Evolutionary conservation across 2,888 invertebrate genomes (phyloP).

Genomic region (Cantharis flavilabris): DNA sequence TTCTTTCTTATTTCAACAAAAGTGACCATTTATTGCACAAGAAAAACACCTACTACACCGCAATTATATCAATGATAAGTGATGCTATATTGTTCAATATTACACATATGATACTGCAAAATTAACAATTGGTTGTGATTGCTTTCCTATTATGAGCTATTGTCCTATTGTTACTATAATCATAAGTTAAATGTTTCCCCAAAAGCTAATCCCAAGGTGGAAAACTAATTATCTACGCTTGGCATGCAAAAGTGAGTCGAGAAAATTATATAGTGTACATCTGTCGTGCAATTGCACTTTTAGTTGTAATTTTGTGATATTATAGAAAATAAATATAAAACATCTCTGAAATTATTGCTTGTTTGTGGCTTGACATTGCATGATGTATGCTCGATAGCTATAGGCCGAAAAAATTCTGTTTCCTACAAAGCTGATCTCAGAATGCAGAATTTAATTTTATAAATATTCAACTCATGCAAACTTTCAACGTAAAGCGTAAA

Average conservation of each 20-base stretch:
- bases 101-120: neutral
- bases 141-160: neutral
- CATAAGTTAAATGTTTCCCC: neutral
- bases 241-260: neutral
- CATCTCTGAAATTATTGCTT: neutral
- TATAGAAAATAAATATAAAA: neutral
- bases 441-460: neutral
- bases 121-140: neutral
- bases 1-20: neutral
- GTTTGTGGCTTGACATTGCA: neutral
- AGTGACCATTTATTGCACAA: neutral
- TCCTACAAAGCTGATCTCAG: neutral
- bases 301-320: neutral
- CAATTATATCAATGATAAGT: neutral
- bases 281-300: neutral
- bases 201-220: neutral
- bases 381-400: neutral
- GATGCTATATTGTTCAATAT: neutral
- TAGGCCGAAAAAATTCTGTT: neutral
- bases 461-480: neutral
- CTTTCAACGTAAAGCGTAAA: too few species aligned
- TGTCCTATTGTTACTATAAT: neutral
- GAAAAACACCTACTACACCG: neutral
- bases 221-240: neutral
- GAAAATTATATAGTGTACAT: neutral